Conservation (phyloP, 2,113 vertebrate genomes). For the Hippopotamus amphibius region DNA sequence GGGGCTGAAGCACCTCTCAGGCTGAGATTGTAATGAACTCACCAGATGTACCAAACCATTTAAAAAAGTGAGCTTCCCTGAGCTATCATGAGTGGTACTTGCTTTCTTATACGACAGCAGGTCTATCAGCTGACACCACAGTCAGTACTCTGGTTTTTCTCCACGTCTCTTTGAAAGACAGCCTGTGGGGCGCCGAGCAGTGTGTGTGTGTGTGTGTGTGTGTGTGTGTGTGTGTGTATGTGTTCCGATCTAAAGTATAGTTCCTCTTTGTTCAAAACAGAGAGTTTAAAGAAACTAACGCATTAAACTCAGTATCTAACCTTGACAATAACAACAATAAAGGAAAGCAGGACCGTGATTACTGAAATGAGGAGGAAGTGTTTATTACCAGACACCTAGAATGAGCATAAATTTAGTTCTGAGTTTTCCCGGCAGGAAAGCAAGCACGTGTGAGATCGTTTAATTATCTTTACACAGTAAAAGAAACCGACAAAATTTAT, state of each 20-base stretch:
- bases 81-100: neutral
- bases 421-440: neutral
- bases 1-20: slow-evolving; percentile 42
- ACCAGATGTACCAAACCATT: slow-evolving; percentile 5
- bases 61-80: neutral
- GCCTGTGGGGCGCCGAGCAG: neutral
- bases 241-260: neutral
- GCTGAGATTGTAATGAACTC: neutral
- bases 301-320: neutral
- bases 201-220: neutral
- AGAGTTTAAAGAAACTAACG: slow-evolving; percentile 16
- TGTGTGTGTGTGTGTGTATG: neutral
- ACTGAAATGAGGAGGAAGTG: neutral
- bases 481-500: neutral
- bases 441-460: neutral
- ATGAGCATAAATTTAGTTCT: neutral
- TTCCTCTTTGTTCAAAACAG: slow-evolving; percentile 5
- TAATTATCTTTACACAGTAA: neutral
- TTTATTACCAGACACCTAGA: neutral
- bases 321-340: neutral
- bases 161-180: neutral
- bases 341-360: neutral
- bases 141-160: neutral
- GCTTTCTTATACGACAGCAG: neutral
- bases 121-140: neutral